These are phyloP conservation scores for Apteryx mantelli DNA, from an alignment of 2,113 vertebrate species.

Conservation along the genomic window DNA sequence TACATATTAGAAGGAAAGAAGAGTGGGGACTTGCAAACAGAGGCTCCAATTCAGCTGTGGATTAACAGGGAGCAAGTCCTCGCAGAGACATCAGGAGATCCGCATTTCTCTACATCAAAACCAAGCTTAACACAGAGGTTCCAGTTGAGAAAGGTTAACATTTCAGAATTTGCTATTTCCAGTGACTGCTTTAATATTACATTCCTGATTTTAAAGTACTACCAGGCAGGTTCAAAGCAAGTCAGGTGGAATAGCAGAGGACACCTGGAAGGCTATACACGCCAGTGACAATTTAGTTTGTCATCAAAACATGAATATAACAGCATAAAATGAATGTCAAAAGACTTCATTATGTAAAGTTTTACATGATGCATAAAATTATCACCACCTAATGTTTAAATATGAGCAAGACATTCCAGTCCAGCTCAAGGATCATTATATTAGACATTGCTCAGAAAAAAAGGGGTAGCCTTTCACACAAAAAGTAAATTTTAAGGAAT, in stretches of 20 bases:
- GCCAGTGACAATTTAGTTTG: not conserved
- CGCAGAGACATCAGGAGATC: not conserved
- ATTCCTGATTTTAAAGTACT: not conserved
- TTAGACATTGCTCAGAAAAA: not conserved
- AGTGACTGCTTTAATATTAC: not conserved
- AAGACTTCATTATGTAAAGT: conserved; percentile 25
- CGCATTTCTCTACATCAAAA: not conserved
- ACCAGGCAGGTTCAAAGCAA: not conserved
- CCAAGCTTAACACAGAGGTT: not conserved
- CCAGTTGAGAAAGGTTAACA: not conserved
- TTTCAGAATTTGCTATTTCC: not conserved
- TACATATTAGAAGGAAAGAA: not conserved
- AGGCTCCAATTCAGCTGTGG: not conserved
- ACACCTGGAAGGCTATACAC: conserved; percentile 1
- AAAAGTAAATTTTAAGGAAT: not conserved
- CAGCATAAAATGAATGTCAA: conserved; percentile 36
- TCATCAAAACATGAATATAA: conserved; percentile 39
- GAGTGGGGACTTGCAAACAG: not conserved
- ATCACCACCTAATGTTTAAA: conserved; percentile 7
- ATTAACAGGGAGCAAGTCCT: not conserved
- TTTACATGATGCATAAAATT: conserved; percentile 28
- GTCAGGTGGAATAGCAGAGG: not conserved
- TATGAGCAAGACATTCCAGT: not conserved
- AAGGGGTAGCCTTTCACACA: not conserved
- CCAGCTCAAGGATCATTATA: not conserved